Percentiles rank a stretch among this genome's conserved stretches.
Evolutionary conservation across 2,113 vertebrate species (phyloP).

Genomic region (Alces alces): DNA sequence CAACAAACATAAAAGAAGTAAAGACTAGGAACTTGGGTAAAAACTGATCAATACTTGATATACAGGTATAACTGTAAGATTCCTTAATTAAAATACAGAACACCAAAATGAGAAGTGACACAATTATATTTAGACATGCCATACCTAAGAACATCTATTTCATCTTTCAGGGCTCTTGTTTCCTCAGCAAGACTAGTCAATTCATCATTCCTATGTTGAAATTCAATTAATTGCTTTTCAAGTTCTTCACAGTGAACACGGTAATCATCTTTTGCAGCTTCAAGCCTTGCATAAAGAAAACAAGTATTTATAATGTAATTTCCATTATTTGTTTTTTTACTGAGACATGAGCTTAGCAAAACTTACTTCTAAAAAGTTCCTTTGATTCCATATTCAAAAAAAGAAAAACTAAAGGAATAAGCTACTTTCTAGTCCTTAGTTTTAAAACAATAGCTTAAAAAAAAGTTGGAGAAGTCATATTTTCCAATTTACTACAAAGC

Average conservation of each 20-base stretch:
- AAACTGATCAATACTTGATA: background rate
- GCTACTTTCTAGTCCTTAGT: background rate
- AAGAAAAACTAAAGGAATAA: conserved; percentile 13
- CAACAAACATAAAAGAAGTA: background rate
- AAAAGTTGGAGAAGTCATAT: background rate
- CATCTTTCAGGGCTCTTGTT: conserved; percentile 93
- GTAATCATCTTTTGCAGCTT: conserved; percentile 98
- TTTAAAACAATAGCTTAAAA: background rate
- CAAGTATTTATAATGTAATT: background rate
- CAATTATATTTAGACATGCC: background rate
- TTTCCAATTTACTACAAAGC: background rate
- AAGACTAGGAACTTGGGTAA: background rate
- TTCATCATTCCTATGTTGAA: conserved; percentile 95
- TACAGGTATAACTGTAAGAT: background rate
- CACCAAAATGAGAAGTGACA: background rate
- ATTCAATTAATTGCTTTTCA: conserved; percentile 94
- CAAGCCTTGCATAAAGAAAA: conserved; percentile 83
- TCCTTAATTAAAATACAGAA: background rate
- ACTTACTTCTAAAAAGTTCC: background rate
- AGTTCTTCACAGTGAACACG: conserved; percentile 96
- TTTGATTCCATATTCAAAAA: background rate
- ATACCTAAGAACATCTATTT: conserved; percentile 95
- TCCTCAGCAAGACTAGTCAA: conserved; percentile 95
- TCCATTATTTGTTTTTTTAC: background rate
- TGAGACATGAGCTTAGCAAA: background rate